Evolutionary conservation across 2,888 invertebrate genomes (phyloP).

Genomic region (Luperina testacea): DNA sequence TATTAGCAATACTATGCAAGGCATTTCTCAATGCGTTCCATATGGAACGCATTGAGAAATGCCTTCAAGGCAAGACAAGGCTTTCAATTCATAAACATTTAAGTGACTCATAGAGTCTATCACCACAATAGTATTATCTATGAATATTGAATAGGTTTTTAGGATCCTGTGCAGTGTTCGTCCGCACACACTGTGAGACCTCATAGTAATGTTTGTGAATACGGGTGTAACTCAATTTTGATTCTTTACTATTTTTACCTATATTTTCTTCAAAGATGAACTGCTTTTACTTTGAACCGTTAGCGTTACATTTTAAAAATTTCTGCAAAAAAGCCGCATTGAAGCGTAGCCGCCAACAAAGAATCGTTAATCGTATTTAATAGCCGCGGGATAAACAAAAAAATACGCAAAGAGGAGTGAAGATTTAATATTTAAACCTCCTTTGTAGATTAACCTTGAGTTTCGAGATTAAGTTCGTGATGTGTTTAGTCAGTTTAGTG

Average conservation of each 20-base stretch:
- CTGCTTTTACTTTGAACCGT: not conserved
- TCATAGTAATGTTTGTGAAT: too few species aligned
- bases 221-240: not conserved
- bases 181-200: too few species aligned
- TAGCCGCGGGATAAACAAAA: not conserved
- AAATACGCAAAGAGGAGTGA: conserved; percentile 12
- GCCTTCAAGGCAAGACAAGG: too few species aligned
- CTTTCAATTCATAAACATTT: too few species aligned
- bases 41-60: too few species aligned
- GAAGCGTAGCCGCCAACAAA: conserved; percentile 13
- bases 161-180: too few species aligned
- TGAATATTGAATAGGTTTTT: too few species aligned
- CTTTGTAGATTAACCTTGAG: conserved; percentile 34
- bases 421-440: conserved; percentile 17
- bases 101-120: too few species aligned
- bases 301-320: not conserved
- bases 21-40: too few species aligned
- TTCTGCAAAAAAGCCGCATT: conserved; percentile 15
- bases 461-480: conserved; percentile 10
- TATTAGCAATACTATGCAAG: too few species aligned
- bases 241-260: not conserved
- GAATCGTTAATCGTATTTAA: conserved; percentile 3
- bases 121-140: too few species aligned
- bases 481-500: not conserved
- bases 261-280: not conserved